These are phyloP conservation scores for Spizaetus ornatus DNA, from an alignment of 2,113 vertebrate genomes.

Conservation along the genomic window DNA sequence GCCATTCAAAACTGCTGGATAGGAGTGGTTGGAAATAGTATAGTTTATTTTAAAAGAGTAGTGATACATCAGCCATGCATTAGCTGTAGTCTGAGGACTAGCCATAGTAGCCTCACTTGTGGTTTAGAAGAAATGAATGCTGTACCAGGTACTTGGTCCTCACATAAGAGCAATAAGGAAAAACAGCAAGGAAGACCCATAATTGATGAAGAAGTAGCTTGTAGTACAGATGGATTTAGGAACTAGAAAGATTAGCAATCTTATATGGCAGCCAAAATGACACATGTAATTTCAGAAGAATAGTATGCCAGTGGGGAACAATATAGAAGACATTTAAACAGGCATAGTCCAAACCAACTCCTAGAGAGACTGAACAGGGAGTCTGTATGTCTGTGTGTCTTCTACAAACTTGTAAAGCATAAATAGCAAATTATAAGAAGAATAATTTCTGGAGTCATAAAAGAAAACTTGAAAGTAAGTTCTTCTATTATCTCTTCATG, in stretches of 20 bases:
- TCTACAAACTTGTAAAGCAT: neutral
- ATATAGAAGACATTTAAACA: neutral
- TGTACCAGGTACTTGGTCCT: neutral
- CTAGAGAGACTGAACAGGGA: neutral
- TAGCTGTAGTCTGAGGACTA: neutral
- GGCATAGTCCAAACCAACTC: neutral
- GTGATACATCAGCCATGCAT: neutral
- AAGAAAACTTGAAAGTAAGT: neutral
- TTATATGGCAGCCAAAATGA: neutral
- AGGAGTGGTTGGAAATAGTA: neutral
- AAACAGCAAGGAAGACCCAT: neutral
- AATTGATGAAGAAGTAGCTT: neutral
- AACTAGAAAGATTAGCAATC: neutral
- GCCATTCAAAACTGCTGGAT: neutral
- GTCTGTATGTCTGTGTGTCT: neutral
- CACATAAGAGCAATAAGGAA: neutral
- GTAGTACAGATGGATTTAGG: neutral
- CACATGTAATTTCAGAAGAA: neutral
- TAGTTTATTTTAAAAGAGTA: neutral
- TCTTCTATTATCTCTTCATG: neutral
- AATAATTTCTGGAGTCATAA: neutral
- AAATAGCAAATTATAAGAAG: neutral
- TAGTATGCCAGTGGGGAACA: neutral
- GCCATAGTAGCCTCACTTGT: neutral
- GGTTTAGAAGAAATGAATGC: neutral